Evolutionary conservation across 2,797 vertebrate genomes (phyloP), one percentile per base, ranked within the genome.

Genomic region (Megaceryle alcyon): DNA sequence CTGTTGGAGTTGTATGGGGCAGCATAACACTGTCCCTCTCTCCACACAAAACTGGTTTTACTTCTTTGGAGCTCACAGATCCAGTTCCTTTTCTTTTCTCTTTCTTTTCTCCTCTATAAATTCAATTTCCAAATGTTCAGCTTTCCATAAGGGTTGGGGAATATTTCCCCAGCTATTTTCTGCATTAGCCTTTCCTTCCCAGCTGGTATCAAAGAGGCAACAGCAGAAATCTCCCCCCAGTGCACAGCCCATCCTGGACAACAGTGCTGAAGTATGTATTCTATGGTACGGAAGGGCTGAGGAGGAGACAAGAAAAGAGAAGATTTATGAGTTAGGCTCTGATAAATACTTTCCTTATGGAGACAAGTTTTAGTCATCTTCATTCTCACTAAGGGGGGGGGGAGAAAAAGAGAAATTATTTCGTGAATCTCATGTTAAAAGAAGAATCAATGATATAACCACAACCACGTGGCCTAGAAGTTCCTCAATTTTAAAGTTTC

Each of bases 401-500:
- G 44, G 51, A 85, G 59, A 83, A 94, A 87, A 94, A 93, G n/a
- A 92, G 53, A 91, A 96, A 96, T 53, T 43, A 41, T 14, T 35
- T 0, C 1, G 49, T 49, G 59, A 54, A 49, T 35, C 35, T 73
- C 56, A 29, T 84, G 21, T 25, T 82, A 86, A 96, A 97, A 94
- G 91, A 94, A 96, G 93, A 97, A 96, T 97, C 77, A 95, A 79
- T 88, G 79, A 61, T 88, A 37, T 61, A 88, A 88, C 84, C 81
- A 81, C 75, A 96, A 66, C 86, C 83, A 19, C 7, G 68, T 51
- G 63, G 65, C 54, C 94, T 90, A 84, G 41, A 86, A 94, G 95
- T 96, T 97, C 87, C 96, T 95, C 87, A 97, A 80, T 94, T 95
- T 94, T 63, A 56, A 91, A 91, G 85, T 73, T 95, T 75, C 88